Conservation (phyloP, 2,113 vertebrate species). For the Furnarius figulus region DNA sequence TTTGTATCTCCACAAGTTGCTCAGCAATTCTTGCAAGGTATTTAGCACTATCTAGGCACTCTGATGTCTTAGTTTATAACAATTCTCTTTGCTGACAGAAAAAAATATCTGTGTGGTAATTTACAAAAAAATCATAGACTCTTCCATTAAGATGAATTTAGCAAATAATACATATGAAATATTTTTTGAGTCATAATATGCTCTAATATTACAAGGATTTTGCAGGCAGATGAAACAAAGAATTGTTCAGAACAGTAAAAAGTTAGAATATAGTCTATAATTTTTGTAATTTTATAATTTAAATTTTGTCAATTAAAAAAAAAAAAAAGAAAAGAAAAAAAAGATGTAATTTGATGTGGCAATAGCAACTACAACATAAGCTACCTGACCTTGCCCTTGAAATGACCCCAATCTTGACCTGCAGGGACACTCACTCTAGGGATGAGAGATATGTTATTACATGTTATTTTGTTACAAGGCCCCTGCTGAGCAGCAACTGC, state of each 20-base stretch:
- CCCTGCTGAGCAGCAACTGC: slow-evolving; percentile 35
- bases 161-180: not conserved
- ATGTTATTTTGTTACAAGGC: slow-evolving; percentile 63
- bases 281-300: no score
- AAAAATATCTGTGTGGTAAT: not conserved
- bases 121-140: not conserved
- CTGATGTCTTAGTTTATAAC: not conserved
- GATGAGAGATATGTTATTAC: slow-evolving; percentile 56
- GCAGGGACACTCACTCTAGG: slow-evolving; percentile 9
- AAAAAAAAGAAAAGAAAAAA: not conserved
- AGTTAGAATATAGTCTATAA: not conserved
- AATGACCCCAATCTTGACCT: slow-evolving; percentile 19
- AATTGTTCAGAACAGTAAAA: not conserved
- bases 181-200: not conserved
- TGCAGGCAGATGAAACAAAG: not conserved
- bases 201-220: not conserved
- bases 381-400: slow-evolving; percentile 12
- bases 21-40: not conserved
- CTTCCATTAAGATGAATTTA: not conserved
- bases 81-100: not conserved
- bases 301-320: not conserved
- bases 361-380: not conserved
- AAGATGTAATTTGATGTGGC: not conserved
- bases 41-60: not conserved
- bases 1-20: not conserved